Conservation (phyloP, 2,113 vertebrate genomes). For the Chunga burmeisteri region DNA sequence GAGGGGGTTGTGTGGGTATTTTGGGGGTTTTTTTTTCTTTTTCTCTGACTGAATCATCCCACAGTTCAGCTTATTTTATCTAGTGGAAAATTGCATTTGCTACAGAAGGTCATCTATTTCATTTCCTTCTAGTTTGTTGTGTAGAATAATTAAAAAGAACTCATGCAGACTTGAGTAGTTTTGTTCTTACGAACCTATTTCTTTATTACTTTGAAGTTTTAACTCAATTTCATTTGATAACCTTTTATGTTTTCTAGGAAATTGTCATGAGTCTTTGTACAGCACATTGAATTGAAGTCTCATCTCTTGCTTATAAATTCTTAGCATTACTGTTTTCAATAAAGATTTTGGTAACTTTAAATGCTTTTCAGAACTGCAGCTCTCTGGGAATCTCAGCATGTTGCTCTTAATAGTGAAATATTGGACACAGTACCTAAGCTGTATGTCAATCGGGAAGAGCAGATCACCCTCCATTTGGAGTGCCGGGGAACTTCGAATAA, state of each 20-base stretch:
- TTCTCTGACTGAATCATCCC: not conserved
- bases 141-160: not conserved
- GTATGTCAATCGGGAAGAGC: constrained; percentile 90
- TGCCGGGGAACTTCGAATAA: constrained; percentile 86
- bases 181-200: not conserved
- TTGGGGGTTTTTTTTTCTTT: not conserved
- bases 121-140: not conserved
- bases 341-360: not conserved
- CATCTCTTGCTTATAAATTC: not conserved
- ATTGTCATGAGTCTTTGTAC: not conserved
- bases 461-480: constrained; percentile 85
- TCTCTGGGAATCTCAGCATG: constrained; percentile 90
- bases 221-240: not conserved
- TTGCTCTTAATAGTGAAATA: constrained; percentile 88
- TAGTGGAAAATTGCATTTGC: not conserved
- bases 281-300: not conserved
- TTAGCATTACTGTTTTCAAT: not conserved
- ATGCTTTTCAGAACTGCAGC: constrained; percentile 83
- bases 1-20: too few species aligned
- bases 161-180: not conserved
- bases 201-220: not conserved
- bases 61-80: not conserved
- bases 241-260: not conserved
- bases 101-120: not conserved
- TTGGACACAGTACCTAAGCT: constrained; percentile 87